These are phyloP conservation scores for Oreochromis niloticus DNA, from an alignment of 2,113 vertebrate genomes.

Conservation along the genomic window DNA sequence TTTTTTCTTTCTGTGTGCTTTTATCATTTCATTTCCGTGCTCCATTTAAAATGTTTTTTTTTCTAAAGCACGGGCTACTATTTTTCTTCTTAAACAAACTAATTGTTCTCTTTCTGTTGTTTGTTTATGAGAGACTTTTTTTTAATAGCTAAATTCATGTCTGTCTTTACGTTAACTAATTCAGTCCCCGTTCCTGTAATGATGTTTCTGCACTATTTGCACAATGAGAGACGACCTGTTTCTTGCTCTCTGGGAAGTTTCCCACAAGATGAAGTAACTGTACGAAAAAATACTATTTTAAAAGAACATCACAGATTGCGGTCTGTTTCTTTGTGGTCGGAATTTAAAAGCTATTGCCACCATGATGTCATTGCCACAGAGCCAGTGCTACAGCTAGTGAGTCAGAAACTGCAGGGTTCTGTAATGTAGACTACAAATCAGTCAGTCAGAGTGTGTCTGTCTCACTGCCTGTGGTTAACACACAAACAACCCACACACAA, in stretches of 20 bases:
- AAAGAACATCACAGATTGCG: slow-evolving; percentile 20
- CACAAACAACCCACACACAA: slow-evolving; percentile 6
- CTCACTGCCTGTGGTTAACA: slow-evolving; percentile 3
- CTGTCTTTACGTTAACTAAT: not conserved
- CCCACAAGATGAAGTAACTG: slow-evolving; percentile 48
- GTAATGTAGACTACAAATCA: slow-evolving; percentile 1
- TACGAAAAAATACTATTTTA: slow-evolving; percentile 30
- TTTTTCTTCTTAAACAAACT: not conserved
- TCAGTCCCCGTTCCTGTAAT: not conserved
- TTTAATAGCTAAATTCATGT: not conserved
- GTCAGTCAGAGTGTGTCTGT: not conserved
- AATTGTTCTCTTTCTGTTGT: not conserved
- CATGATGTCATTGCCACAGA: slow-evolving; percentile 59
- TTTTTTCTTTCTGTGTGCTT: not conserved
- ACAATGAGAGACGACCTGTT: slow-evolving; percentile 26
- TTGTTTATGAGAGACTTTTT: not conserved
- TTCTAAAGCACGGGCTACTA: not conserved
- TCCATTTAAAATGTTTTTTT: not conserved
- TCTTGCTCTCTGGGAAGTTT: slow-evolving; percentile 38
- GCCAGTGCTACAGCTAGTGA: slow-evolving; percentile 25
- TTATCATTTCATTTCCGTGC: not conserved
- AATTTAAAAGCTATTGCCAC: slow-evolving; percentile 34
- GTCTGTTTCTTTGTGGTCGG: slow-evolving; percentile 11
- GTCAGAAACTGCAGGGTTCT: slow-evolving; percentile 10
- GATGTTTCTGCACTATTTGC: not conserved